Evolutionary conservation across 2,888 invertebrate genomes (phyloP), one percentile per base, ranked within the genome.

Genomic region (Priocnemis perturbator): DNA sequence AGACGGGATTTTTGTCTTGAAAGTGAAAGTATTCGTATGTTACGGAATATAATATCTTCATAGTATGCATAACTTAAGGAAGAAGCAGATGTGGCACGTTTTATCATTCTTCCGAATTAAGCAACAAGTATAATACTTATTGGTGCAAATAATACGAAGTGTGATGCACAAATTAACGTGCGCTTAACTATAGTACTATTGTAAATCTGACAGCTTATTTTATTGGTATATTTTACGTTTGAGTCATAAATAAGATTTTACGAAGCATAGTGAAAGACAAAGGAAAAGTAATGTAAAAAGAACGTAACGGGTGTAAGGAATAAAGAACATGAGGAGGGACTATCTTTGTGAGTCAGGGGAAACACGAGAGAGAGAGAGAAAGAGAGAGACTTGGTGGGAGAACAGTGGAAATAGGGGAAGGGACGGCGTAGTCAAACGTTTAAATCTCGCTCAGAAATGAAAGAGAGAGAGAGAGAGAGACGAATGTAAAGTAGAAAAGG

Each of bases 371-470:
- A 23, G 37, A 26, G 52, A 52, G 15, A 30, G 47, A 60, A n/a
- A 48, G 20, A 21, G 53, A 60, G 44, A 47, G 11, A 0, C 4
- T 14, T 15, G 59, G 14, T 50, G 50, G 52, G 20, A 53, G 45
- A 30, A 59, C 30, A 9, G 37, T 37, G 47, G 58, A 37, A 44
- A 50, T 45, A 52, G 53, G 53, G 20, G 58, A 30, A 48, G 30
- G 14, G 45, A 37, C 20, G 15, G 60, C 55, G 50, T 45, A 52
- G 45, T 53, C 11, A 50, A 23, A 17, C 26, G 9, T 9, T 37
- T 23, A 37, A 48, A 47, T 15, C 21, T 60, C n/a, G 17, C 23
- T 55, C 57, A 21, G 23, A 15, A 23, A 53, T 21, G 21, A 20
- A 45, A 14, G 59, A 59, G 45, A 21, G 23, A 59, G 19, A 37